Evolutionary conservation across 2,797 vertebrate genomes (phyloP).

Genomic region (Acestrorhynchus altus): DNA sequence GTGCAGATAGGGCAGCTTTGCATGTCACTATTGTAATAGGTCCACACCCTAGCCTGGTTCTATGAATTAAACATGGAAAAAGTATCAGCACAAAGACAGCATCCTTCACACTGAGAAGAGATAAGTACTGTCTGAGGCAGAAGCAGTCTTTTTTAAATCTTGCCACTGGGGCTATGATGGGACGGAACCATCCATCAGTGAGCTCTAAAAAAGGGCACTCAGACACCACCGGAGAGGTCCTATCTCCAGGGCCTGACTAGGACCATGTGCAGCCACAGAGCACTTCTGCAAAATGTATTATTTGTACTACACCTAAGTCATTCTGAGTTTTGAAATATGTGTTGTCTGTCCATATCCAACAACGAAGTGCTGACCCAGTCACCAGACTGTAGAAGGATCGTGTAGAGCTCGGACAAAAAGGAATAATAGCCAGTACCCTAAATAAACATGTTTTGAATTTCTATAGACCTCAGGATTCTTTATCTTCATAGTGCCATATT

Average conservation of each 20-base stretch:
- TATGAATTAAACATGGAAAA: conserved; percentile 57
- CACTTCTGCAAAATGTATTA: not conserved
- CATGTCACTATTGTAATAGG: conserved; percentile 38
- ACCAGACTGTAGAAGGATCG: not conserved
- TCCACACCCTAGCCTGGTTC: conserved; percentile 29
- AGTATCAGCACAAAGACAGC: conserved; percentile 39
- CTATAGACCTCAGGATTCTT: too few species aligned
- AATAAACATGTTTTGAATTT: not conserved
- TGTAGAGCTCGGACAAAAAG: not conserved
- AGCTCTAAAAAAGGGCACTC: not conserved
- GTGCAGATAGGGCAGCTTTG: conserved; percentile 6
- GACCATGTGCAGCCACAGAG: not conserved
- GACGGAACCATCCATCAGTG: conserved; percentile 17
- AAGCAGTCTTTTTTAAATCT: conserved; percentile 28
- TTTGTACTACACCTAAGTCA: not conserved
- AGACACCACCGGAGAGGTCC: not conserved
- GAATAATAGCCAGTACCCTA: not conserved
- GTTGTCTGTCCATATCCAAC: not conserved
- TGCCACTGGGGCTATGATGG: conserved; percentile 18
- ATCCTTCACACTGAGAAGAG: conserved; percentile 35
- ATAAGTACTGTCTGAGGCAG: conserved; percentile 28
- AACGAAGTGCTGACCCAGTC: not conserved
- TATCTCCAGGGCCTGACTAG: not conserved
- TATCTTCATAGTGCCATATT: not conserved
- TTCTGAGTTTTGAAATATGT: not conserved